A percentile compares a stretch with the other conserved stretches of the same genome.
These are phyloP conservation scores for Oreochromis tanganicae DNA, from an alignment of 2,113 vertebrate species.

Conservation along the genomic window DNA sequence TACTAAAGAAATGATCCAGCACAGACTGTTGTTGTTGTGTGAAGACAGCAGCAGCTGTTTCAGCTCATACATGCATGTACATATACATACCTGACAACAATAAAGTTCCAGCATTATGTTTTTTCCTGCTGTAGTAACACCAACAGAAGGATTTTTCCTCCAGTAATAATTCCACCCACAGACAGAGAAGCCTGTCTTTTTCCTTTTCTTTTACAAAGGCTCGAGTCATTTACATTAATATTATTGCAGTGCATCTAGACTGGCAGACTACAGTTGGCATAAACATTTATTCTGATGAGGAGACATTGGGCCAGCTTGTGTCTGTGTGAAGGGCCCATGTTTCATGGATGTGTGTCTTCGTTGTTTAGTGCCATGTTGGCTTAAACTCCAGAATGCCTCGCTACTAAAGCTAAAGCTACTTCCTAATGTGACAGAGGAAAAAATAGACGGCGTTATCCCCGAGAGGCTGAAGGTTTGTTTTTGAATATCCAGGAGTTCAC, in stretches of 20 bases:
- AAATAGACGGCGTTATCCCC: not conserved
- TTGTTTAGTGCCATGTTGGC: not conserved
- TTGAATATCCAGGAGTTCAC: not conserved
- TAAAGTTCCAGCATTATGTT: not conserved
- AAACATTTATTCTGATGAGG: not conserved
- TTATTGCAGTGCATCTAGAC: not conserved
- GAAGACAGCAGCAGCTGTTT: not conserved
- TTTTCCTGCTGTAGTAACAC: not conserved
- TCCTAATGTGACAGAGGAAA: not conserved
- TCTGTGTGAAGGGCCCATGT: not conserved
- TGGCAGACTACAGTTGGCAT: not conserved
- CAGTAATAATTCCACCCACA: not conserved
- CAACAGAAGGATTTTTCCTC: fast-evolving
- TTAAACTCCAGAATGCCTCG: not conserved
- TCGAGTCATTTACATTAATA: not conserved
- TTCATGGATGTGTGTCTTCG: not conserved
- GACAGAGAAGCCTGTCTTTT: not conserved
- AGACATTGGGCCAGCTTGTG: not conserved
- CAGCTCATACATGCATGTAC: not conserved
- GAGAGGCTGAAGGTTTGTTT: not conserved
- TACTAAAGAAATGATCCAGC: not conserved
- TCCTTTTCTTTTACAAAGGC: not conserved
- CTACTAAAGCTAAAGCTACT: not conserved
- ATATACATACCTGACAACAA: not conserved
- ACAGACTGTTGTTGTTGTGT: not conserved